These are phyloP conservation scores for Hirudinaria manillensis DNA, from an alignment of 2,888 invertebrate species.

Conservation along the genomic window DNA sequence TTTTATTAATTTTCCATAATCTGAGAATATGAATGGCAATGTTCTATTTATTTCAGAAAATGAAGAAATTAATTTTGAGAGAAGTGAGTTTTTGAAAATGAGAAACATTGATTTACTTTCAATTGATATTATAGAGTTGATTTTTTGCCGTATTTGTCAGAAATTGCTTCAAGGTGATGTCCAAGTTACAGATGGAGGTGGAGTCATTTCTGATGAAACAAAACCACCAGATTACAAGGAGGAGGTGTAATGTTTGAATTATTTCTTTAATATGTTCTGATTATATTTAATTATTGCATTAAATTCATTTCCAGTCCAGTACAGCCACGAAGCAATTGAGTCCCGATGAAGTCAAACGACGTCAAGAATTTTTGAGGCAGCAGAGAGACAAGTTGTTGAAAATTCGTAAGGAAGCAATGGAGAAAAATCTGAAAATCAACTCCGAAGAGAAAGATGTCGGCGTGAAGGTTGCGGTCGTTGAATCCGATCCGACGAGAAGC, in stretches of 20 bases:
- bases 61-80: conserved; percentile 9
- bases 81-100: neutral
- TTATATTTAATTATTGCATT: too few species aligned
- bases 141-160: too few species aligned
- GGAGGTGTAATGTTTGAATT: too few species aligned
- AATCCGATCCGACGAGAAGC: neutral
- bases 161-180: too few species aligned
- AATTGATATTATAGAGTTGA: neutral
- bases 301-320: too few species aligned
- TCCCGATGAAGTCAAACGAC: conserved; percentile 64
- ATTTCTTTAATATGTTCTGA: too few species aligned
- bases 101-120: neutral
- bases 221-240: too few species aligned
- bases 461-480: neutral
- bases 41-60: neutral
- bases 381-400: conserved; percentile 85
- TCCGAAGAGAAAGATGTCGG: neutral
- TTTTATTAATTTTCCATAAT: too few species aligned
- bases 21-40: neutral
- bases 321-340: neutral
- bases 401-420: conserved; percentile 79
- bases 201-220: too few species aligned
- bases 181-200: too few species aligned
- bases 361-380: conserved; percentile 77
- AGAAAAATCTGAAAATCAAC: conserved; percentile 63